These are phyloP conservation scores for Alcedo atthis DNA, from an alignment of 2,797 vertebrate genomes.

Conservation along the genomic window DNA sequence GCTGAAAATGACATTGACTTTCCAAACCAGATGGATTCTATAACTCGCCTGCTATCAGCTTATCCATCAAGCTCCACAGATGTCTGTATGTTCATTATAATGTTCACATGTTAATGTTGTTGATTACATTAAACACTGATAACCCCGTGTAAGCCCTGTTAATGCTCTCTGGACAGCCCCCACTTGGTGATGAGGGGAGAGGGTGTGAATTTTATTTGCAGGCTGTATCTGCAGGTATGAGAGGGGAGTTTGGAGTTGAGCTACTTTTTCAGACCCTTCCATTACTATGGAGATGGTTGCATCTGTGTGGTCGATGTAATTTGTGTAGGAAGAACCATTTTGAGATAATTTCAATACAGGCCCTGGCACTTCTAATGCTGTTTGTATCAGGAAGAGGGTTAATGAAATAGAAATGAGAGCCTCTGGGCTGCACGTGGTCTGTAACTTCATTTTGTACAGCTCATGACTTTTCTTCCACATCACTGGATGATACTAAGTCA, in stretches of 20 bases:
- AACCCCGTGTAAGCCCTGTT: not conserved
- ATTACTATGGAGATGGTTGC: not conserved
- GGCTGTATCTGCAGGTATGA: not conserved
- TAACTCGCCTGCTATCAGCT: constrained; percentile 39
- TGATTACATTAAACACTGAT: not conserved
- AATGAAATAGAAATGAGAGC: not conserved
- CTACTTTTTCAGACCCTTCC: not conserved
- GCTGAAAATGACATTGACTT: constrained; percentile 47
- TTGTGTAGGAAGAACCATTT: not conserved
- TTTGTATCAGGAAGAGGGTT: not conserved
- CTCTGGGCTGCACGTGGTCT: not conserved
- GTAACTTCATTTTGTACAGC: not conserved
- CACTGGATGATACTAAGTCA: not conserved
- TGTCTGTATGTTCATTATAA: not conserved
- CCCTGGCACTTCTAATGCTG: fast-evolving
- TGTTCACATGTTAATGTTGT: not conserved
- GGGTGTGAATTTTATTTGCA: not conserved
- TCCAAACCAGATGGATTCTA: constrained; percentile 57
- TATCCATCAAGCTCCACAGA: constrained; percentile 4
- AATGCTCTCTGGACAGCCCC: not conserved
- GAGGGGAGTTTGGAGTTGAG: not conserved
- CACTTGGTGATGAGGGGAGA: fast-evolving
- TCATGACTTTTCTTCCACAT: not conserved
- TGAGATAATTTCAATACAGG: not conserved
- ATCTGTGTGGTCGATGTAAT: fast-evolving